Evolutionary conservation across 1,140 invertebrate genomes (phyloP), one percentile per base, ranked within the genome.

Genomic region (Drosophila serrata): DNA sequence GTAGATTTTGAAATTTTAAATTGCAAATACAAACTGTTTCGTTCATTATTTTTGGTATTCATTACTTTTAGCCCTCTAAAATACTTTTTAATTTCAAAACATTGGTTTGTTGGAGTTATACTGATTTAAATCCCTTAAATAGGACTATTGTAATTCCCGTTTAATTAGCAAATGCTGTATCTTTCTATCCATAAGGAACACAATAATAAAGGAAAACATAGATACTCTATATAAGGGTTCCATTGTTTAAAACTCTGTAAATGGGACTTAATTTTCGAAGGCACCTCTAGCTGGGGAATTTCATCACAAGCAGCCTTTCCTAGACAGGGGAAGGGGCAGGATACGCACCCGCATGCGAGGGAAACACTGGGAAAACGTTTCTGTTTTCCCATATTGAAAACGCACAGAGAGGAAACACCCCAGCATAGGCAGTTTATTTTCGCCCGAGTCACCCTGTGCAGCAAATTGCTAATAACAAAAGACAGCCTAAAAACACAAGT

Each of bases 391-490:
- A 62, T 61, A 62, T 77, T 63, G 62, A 63, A 48, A 27, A 48
- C 7, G 9, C 45, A 48, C 15, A 27, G 8, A 27, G 4, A n/a
- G 15, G 1, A 74, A 40, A 59, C 65, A 69, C 69, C 49, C 51
- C 51, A 40, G 22, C 42, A n/a, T 13, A 40, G 24, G 24, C 29
- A n/a, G 19, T 29, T 27, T 8, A 17, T n/a, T 24, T 27, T 17
- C 15, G 7, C 8, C 4, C 27, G 9, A 17, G 17, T 11, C 43
- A 69, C 48, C 40, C 80, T 64, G 59, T 74, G 43, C 9, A 42
- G 12, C 9, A 19, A 61, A 79, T 79, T 62, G 60, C 79, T 84
- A 45, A 49, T 63, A 69, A 67, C 45, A 65, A 48, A 60, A 53
- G 24, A 29, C 37, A 57, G 42, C 12, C 48, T 39, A 39, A 57